Percentiles rank a stretch among this genome's conserved stretches.
Evolutionary conservation across 2,888 invertebrate genomes (phyloP).

Genomic region (Cotesia congregata): DNA sequence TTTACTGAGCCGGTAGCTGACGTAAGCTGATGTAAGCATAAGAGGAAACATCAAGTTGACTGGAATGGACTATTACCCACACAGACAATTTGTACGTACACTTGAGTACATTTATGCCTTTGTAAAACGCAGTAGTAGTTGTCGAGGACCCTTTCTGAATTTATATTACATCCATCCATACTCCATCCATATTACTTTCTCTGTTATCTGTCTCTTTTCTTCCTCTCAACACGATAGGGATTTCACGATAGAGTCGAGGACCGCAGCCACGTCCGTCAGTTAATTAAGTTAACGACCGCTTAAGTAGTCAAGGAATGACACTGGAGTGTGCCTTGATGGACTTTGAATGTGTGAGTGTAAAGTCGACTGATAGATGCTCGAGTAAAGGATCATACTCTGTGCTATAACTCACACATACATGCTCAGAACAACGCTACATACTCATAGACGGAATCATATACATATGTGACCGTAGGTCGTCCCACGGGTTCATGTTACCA

Average conservation of each 20-base stretch:
- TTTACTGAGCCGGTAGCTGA: constrained; percentile 14
- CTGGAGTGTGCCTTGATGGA: constrained; percentile 28
- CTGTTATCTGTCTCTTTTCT: constrained; percentile 22
- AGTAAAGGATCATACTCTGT: background rate
- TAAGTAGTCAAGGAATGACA: constrained; percentile 59
- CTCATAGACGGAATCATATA: background rate
- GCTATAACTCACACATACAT: constrained; percentile 18
- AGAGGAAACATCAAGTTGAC: constrained; percentile 44
- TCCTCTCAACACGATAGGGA: constrained; percentile 29
- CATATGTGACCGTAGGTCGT: constrained; percentile 45
- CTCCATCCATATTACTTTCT: constrained; percentile 38
- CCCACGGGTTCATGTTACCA: constrained; percentile 64
- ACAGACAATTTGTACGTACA: constrained; percentile 19
- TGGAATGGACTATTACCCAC: constrained; percentile 43
- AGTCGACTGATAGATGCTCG: constrained; percentile 25
- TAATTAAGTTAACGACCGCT: constrained; percentile 68
- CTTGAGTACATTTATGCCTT: constrained; percentile 37
- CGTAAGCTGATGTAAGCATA: constrained; percentile 16
- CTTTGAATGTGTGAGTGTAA: constrained; percentile 32
- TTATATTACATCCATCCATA: constrained; percentile 20
- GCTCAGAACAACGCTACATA: background rate
- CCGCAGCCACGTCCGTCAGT: constrained; percentile 58
- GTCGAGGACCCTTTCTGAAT: constrained; percentile 51
- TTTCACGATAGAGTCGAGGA: constrained; percentile 40
- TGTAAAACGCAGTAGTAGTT: constrained; percentile 34